Evolutionary conservation across 53 echinoderm and acorn worm genomes (phyloP).

Genomic region (Astropecten irregularis): DNA sequence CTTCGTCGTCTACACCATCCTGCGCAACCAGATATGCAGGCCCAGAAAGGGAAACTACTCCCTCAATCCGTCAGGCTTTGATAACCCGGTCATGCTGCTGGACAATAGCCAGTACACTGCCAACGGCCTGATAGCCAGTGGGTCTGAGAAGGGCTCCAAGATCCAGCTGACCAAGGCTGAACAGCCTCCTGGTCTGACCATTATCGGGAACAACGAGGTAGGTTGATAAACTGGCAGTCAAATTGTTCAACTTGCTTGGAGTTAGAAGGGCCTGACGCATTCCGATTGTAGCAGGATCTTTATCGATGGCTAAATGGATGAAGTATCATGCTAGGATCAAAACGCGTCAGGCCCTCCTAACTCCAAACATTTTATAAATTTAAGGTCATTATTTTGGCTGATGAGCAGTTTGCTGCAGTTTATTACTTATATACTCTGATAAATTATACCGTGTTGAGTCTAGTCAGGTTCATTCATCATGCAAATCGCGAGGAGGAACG

Average conservation of each 20-base stretch:
- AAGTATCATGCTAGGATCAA: no score
- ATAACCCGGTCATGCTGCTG: conserved; percentile 83
- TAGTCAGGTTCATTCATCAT: no score
- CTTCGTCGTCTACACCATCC: conserved; percentile 89
- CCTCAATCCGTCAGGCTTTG: conserved; percentile 74
- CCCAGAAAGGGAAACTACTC: conserved; percentile 96
- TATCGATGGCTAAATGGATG: no score
- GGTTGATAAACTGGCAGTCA: background rate
- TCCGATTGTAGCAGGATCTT: no score
- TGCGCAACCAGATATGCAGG: conserved; percentile 91
- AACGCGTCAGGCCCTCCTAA: no score
- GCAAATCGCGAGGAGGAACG: no score
- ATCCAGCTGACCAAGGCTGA: conserved; percentile 80
- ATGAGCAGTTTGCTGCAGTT: no score
- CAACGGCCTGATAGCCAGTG: conserved; percentile 52
- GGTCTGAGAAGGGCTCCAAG: conserved; percentile 75
- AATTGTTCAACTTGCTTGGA: no score
- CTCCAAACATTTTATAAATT: no score
- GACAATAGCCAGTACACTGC: conserved; percentile 76
- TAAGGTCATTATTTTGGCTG: no score
- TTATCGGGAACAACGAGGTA: conserved; percentile 41
- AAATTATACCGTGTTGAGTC: background rate
- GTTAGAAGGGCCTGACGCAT: no score
- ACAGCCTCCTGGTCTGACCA: conserved; percentile 45
- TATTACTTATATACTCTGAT: background rate